phyloP scores from a whole-genome alignment of 2,113 vertebrate species.

The Sterrhoptilus dennistouni region DNA sequence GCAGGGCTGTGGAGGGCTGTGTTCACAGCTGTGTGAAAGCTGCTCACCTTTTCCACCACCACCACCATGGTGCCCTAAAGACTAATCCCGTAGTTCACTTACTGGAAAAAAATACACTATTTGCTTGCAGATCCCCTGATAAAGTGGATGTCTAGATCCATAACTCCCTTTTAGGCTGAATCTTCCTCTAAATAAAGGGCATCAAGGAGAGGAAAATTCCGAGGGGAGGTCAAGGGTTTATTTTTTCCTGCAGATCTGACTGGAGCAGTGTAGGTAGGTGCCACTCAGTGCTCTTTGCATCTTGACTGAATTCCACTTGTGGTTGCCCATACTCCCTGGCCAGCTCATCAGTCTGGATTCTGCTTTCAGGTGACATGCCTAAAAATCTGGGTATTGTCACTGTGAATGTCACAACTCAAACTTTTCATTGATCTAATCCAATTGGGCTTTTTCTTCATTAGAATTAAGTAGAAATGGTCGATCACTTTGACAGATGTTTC shows the following conservation, averaged over 20 bases:
- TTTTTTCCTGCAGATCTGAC: background rate
- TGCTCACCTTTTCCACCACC: background rate
- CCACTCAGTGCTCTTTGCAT: background rate
- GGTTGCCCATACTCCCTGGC: background rate
- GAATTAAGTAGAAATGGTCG: background rate
- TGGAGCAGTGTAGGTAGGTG: background rate
- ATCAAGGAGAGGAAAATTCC: background rate
- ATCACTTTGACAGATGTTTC: background rate
- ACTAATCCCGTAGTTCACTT: background rate
- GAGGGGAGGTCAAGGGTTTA: background rate
- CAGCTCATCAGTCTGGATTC: background rate
- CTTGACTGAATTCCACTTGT: background rate
- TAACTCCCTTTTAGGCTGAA: background rate
- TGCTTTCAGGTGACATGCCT: background rate
- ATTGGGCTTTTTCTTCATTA: background rate
- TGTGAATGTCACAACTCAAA: background rate
- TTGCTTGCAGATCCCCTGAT: background rate
- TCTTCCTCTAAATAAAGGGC: background rate
- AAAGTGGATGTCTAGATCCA: rapidly evolving
- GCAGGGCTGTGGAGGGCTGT: background rate
- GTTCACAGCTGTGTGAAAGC: rapidly evolving
- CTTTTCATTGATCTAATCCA: background rate
- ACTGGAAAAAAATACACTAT: background rate
- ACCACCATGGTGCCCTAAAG: background rate
- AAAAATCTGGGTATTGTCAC: background rate